phyloP scores from a whole-genome alignment of 2,888 invertebrate genomes.

The Lithophane socia region DNA sequence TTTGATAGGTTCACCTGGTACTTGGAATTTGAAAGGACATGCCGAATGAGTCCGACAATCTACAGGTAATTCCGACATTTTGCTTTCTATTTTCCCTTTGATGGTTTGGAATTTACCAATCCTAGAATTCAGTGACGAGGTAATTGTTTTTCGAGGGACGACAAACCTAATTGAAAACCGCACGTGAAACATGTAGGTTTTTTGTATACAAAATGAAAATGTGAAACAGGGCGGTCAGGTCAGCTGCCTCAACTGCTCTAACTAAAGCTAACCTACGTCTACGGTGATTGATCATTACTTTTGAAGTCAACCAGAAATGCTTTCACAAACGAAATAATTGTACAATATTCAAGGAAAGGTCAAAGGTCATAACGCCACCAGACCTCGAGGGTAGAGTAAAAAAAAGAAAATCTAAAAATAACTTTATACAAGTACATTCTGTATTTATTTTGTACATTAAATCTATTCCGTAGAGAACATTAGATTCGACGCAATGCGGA shows the following conservation, averaged over 20 bases:
- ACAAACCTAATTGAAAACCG: not conserved
- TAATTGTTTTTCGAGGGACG: not conserved
- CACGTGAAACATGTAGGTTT: not conserved
- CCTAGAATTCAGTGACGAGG: not conserved
- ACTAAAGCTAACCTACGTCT: too few species aligned
- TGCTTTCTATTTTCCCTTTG: not conserved
- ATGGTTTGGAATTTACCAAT: not conserved
- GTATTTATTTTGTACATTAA: conserved; percentile 5
- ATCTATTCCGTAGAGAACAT: not conserved
- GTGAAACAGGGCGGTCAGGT: not conserved
- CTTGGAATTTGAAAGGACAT: not conserved
- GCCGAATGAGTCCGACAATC: not conserved
- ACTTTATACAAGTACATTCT: not conserved
- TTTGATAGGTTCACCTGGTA: not conserved
- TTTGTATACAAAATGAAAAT: not conserved
- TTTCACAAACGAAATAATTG: conserved; percentile 2
- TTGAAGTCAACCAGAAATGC: not conserved
- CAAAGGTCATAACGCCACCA: conserved; percentile 1
- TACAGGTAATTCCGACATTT: not conserved
- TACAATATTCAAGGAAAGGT: not conserved
- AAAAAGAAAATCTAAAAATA: conserved; percentile 13
- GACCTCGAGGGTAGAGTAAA: not conserved
- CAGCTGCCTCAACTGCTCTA: not conserved
- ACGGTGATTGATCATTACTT: not conserved
- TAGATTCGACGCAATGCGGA: conserved; percentile 54